phyloP scores from a whole-genome alignment of 2,888 invertebrate species.

The Coelopa pilipes region DNA sequence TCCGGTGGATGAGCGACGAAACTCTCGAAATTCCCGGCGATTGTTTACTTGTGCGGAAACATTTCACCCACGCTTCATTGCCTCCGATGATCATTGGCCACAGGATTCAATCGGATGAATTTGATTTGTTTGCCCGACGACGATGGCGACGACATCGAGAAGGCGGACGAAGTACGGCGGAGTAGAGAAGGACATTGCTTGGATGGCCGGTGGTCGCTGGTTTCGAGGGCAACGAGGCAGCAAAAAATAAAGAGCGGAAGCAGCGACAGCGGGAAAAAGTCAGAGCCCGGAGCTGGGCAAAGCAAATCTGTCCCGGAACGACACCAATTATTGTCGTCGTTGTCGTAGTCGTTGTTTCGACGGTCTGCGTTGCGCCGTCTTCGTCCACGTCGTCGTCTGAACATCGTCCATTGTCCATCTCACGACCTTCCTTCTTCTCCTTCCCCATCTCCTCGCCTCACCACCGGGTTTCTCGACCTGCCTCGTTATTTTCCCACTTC shows the following conservation, averaged over 20 bases:
- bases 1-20: neutral
- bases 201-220: neutral
- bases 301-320: slow-evolving; percentile 19
- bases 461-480: too few species aligned
- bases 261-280: neutral
- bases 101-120: slow-evolving; percentile 46
- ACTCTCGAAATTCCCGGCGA: slow-evolving; percentile 24
- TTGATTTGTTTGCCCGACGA: slow-evolving; percentile 44
- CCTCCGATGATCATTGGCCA: slow-evolving; percentile 46
- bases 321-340: slow-evolving; percentile 17
- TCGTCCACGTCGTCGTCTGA: too few species aligned
- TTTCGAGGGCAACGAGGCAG: neutral
- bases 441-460: too few species aligned
- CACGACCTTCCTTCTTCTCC: too few species aligned
- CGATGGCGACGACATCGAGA: slow-evolving; percentile 15
- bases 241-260: slow-evolving; percentile 17
- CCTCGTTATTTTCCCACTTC: too few species aligned
- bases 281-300: neutral
- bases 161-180: neutral
- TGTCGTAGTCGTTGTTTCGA: neutral
- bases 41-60: slow-evolving; percentile 50
- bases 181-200: neutral
- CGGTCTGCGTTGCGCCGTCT: too few species aligned
- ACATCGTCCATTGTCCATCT: too few species aligned
- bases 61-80: slow-evolving; percentile 46